Conservation (phyloP, 2,888 invertebrate species). For the Strigamia transsilvanica region DNA sequence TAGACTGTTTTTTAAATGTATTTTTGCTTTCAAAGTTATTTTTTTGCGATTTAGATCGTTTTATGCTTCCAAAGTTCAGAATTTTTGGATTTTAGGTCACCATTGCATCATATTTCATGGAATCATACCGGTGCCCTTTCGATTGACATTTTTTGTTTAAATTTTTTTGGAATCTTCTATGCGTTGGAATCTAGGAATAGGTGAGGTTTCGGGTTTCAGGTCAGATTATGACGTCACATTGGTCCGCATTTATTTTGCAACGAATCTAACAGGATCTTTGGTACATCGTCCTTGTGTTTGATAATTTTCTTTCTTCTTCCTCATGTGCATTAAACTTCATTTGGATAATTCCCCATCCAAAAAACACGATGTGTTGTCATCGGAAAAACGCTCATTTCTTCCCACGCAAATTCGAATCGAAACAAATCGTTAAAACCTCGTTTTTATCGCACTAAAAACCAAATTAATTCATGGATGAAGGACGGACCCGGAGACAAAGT, state of each 20-base stretch:
- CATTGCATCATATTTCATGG: too few relatives aligned
- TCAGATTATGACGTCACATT: neutral
- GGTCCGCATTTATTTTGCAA: neutral
- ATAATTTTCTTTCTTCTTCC: neutral
- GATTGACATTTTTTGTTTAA: too few relatives aligned
- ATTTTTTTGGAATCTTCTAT: too few relatives aligned
- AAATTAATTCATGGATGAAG: neutral
- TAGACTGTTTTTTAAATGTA: too few relatives aligned
- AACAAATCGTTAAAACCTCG: neutral
- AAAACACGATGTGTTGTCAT: neutral
- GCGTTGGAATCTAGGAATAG: neutral
- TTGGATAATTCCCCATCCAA: neutral
- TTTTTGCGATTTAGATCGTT: too few relatives aligned
- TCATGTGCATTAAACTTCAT: neutral
- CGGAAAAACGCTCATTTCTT: neutral
- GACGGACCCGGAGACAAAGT: neutral
- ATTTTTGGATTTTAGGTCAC: too few relatives aligned
- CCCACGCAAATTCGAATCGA: neutral
- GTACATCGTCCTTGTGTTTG: neutral
- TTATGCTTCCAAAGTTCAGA: too few relatives aligned
- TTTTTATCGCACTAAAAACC: neutral
- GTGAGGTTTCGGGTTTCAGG: neutral
- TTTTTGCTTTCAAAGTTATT: too few relatives aligned
- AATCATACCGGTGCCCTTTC: too few relatives aligned
- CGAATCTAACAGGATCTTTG: neutral